Conservation (phyloP, 2,888 invertebrate genomes). For the Spisula subtruncata region DNA sequence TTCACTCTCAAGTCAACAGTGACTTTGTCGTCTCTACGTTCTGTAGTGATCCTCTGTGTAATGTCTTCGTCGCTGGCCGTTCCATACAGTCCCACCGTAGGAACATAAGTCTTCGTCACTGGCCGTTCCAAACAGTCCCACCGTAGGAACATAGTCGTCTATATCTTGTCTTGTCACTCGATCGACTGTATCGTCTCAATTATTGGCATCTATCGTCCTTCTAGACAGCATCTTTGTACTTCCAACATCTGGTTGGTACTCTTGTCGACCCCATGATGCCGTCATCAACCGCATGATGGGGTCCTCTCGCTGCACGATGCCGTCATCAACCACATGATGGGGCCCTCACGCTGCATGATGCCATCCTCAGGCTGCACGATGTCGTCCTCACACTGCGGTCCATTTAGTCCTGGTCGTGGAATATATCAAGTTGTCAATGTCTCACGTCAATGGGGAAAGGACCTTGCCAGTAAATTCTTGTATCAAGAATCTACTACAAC, state of each 20-base stretch:
- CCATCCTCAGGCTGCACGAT: not conserved
- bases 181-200: not conserved
- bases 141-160: not conserved
- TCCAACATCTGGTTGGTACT: not conserved
- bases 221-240: not conserved
- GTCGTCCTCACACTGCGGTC: not conserved
- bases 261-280: not conserved
- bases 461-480: constrained; percentile 50
- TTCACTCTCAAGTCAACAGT: not conserved
- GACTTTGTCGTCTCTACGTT: not conserved
- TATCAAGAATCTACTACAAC: constrained; percentile 25
- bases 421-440: constrained; percentile 25
- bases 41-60: constrained; percentile 4
- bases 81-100: not conserved
- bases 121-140: constrained; percentile 6
- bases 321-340: no score
- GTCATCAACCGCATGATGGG: no score
- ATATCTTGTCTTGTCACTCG: constrained; percentile 12
- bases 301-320: no score
- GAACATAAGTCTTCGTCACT: not conserved
- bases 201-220: not conserved
- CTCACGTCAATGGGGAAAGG: constrained; percentile 65
- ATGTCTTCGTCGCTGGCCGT: constrained; percentile 15
- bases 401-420: constrained; percentile 38
- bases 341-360: no score